Evolutionary conservation across 2,797 vertebrate genomes (phyloP).

Genomic region (Capromys pilorides): DNA sequence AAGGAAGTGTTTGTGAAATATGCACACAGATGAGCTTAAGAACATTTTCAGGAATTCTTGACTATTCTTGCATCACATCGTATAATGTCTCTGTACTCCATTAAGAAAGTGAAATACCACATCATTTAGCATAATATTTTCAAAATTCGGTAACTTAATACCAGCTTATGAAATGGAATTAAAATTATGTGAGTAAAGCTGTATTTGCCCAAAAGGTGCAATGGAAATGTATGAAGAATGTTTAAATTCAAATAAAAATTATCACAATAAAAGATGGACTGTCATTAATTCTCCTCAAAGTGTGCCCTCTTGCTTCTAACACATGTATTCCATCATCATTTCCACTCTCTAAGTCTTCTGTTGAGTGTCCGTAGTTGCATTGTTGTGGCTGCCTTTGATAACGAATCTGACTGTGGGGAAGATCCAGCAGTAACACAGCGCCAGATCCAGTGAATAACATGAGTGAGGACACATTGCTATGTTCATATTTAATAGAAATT

Average conservation of each 20-base stretch:
- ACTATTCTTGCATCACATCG: not conserved
- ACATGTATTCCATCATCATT: not conserved
- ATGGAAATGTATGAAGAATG: not conserved
- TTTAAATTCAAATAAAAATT: not conserved
- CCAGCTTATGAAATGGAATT: conserved; percentile 9
- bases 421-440: not conserved
- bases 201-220: not conserved
- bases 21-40: not conserved
- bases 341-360: not conserved
- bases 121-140: not conserved
- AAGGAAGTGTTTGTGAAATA: not conserved
- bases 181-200: not conserved
- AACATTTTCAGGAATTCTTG: conserved; percentile 20
- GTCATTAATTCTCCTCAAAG: not conserved
- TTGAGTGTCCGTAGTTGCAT: not conserved
- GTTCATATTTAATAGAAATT: not conserved
- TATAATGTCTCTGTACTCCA: not conserved
- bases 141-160: not conserved
- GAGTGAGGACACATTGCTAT: not conserved
- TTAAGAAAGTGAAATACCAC: conserved; percentile 12
- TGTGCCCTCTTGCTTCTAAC: not conserved
- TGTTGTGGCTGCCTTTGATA: not conserved
- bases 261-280: not conserved
- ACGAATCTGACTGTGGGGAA: not conserved
- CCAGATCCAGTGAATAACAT: not conserved